Percentiles rank a stretch among this genome's conserved stretches.
Conservation (phyloP, 2,113 vertebrate genomes). For the Dipodomys stephensi region DNA sequence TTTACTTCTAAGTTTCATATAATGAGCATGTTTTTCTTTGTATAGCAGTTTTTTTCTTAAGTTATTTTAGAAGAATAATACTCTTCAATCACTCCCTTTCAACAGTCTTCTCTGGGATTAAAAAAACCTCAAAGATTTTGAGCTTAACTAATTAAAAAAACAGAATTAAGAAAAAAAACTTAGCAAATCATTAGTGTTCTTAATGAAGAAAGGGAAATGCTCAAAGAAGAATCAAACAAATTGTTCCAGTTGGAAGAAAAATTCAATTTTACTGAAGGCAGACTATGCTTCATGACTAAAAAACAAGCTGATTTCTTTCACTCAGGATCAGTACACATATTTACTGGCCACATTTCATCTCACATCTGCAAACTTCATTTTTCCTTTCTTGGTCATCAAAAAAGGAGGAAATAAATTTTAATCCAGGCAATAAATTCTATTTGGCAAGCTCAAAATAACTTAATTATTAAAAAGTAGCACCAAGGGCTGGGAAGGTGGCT, state of each 20-base stretch:
- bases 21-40: slow-evolving; percentile 21
- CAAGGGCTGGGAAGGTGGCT: not conserved
- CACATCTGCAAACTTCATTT: slow-evolving; percentile 76
- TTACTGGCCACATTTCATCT: slow-evolving; percentile 70
- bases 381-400: slow-evolving; percentile 69
- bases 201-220: slow-evolving; percentile 60
- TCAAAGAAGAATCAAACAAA: slow-evolving; percentile 74
- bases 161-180: slow-evolving; percentile 36
- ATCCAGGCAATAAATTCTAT: slow-evolving; percentile 64
- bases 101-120: slow-evolving; percentile 36
- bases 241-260: slow-evolving; percentile 67
- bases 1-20: slow-evolving; percentile 55
- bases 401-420: slow-evolving; percentile 78
- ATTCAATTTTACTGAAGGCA: slow-evolving; percentile 62
- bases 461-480: slow-evolving; percentile 76
- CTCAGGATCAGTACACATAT: slow-evolving; percentile 69
- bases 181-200: slow-evolving; percentile 65
- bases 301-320: slow-evolving; percentile 71
- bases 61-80: slow-evolving; percentile 63
- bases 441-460: slow-evolving; percentile 76
- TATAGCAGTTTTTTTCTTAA: slow-evolving; percentile 3
- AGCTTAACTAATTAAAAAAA: slow-evolving; percentile 58
- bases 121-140: slow-evolving; percentile 34
- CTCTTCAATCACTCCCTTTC: slow-evolving; percentile 52
- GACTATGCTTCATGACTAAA: slow-evolving; percentile 57